Evolutionary conservation across 2,888 invertebrate genomes (phyloP), one percentile per base, ranked within the genome.

Genomic region (Pseudococcus jackbeardsleyi): DNA sequence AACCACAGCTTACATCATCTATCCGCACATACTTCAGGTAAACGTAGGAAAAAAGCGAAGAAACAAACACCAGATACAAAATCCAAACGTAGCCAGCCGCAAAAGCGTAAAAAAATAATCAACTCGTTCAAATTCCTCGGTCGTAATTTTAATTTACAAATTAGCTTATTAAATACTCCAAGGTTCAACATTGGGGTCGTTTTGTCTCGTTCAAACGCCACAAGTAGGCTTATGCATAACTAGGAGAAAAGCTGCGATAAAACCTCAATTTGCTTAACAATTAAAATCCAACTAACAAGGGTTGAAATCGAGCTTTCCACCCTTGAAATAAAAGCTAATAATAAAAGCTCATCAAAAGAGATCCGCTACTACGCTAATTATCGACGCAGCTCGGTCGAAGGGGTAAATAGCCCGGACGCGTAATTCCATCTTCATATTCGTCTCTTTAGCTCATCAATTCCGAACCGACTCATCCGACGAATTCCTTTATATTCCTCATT

Each of bases 251-350:
- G 86, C 86, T 86, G 72, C 86, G 72, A 72, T 86, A 86, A 86
- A 86, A 72, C 86, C 72, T 86, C 86, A 72, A 86, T 86, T 86
- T 86, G 86, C 68, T 68, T 86, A 86, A 86, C 86, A 86, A 86
- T 86, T 86, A 86, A 86, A 86, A 86, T 86, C 68, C 46, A 86
- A 86, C 86, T 86, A 86, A 86, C 86, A 68, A 86, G 86, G 86
- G 68, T 86, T 68, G 86, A 26, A 48, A 68, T 68, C n/a, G 64
- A 72, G 46, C 86, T 86, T 72, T 86, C 46, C 86, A 86, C 86
- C 86, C 86, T 72, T 68, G 46, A 86, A 86, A 86, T 48, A 86
- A 46, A 68, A 86, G 86, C 86, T 86, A 86, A 86, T 86, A 86
- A 86, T 86, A 86, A 86, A 86, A 86, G 86, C 86, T 86, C 86